Conservation (phyloP, 2,888 invertebrate genomes). For the Acholoe squamosa region DNA sequence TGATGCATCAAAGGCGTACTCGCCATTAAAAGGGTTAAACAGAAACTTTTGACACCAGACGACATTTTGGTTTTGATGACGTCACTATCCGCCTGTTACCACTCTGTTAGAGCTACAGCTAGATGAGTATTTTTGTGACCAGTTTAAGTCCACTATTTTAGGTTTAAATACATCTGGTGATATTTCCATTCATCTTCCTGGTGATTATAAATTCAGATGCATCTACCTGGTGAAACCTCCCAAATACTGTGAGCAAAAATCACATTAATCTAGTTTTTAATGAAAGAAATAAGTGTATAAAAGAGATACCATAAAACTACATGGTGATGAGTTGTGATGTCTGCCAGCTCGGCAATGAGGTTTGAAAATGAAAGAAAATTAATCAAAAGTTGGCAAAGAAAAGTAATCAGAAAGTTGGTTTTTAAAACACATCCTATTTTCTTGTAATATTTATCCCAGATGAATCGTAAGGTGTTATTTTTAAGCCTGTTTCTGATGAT, state of each 20-base stretch:
- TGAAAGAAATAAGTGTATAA: background rate
- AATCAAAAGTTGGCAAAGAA: slow-evolving; percentile 3
- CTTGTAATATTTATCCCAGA: slow-evolving; percentile 33
- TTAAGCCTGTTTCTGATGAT: slow-evolving; percentile 8
- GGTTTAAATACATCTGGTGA: too few species aligned
- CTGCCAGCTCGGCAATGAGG: background rate
- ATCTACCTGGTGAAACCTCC: background rate
- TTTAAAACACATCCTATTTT: slow-evolving; percentile 1
- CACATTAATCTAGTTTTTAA: background rate
- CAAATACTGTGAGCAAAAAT: background rate
- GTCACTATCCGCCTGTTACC: background rate
- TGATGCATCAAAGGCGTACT: background rate
- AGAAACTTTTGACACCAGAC: background rate
- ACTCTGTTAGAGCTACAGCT: slow-evolving; percentile 18
- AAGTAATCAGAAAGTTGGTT: background rate
- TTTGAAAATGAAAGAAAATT: slow-evolving; percentile 2
- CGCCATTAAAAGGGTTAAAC: too few species aligned
- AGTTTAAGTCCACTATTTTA: background rate
- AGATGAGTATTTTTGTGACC: background rate
- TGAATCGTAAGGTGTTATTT: background rate
- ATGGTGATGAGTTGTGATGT: background rate
- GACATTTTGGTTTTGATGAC: background rate
- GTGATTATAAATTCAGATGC: too few species aligned
- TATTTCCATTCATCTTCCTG: too few species aligned
- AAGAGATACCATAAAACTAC: background rate